Base-by-base conservation (phyloP, 2,797 vertebrate genomes). In the Geotrypetes seraphini region DNA sequence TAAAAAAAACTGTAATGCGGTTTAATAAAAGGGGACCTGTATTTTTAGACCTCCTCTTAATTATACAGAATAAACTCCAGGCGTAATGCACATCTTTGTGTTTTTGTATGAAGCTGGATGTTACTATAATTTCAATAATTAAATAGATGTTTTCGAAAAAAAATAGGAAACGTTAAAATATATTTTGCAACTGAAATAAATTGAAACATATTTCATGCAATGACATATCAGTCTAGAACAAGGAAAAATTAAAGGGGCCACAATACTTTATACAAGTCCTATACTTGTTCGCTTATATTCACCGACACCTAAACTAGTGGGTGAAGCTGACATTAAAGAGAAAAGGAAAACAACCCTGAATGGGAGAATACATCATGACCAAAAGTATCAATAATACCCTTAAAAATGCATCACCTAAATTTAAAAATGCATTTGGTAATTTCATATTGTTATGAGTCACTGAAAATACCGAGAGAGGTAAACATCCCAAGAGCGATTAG, bases 241-340 rank as follows among this genome's bases (percentile, higher is more conserved):
- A 57, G 47, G 7, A 33, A 28, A 61, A 33, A 16, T 52, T 43
- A 36, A 50, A 39, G 19, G 43, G 44, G 9, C 12, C 7, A 24
- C 2, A 6, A 4, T 7, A 45, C 42, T 36, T 17, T 63, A 41
- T 5, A 42, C 4, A n/a, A n/a, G n/a, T n/a, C n/a, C n/a, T n/a
- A n/a, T n/a, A 32, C 5, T n/a, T n/a, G n/a, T n/a, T n/a, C n/a
- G 19, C 7, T 43, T 51, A 55, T 27, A 22, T 22, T 13, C 8
- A 38, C 2, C 38, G 16, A 11, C 8, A 38, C 1, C 13, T 42
- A 23, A 32, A 26, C 10, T 13, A 33, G 47, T 52, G 2, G 26
- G 49, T 12, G 50, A 54, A 47, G 19, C 38, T 19, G 33, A 46
- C 9, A 32, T 35, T 40, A 8, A n/a, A 28, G 16, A 18, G 46